These are phyloP conservation scores for Amphiprion percula DNA, from an alignment of 2,113 vertebrate species.

Conservation along the genomic window DNA sequence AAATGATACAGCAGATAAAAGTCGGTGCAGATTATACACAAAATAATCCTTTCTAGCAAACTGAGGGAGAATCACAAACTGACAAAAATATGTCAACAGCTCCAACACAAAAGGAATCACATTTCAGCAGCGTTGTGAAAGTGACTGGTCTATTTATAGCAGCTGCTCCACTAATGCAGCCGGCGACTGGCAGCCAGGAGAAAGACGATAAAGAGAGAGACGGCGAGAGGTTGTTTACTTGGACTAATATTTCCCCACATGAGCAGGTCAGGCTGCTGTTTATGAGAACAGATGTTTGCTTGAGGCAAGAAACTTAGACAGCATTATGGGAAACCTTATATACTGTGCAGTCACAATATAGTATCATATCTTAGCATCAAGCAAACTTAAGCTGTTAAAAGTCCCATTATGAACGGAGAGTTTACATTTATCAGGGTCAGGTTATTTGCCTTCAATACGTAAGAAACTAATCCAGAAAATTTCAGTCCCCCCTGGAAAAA, in stretches of 20 bases:
- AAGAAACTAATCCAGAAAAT: no score
- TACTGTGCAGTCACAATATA: no score
- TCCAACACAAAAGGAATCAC: slow-evolving; percentile 30
- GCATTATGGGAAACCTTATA: no score
- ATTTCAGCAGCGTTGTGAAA: slow-evolving; percentile 21
- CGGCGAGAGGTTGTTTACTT: slow-evolving; percentile 6
- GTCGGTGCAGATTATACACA: not conserved
- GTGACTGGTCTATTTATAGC: slow-evolving; percentile 59
- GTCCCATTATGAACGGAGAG: no score
- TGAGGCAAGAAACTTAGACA: no score
- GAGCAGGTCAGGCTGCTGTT: no score
- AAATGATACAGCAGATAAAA: not conserved
- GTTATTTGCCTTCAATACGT: no score
- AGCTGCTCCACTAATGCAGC: slow-evolving; percentile 26
- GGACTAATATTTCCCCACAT: not conserved
- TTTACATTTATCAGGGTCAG: no score
- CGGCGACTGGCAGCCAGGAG: slow-evolving; percentile 6
- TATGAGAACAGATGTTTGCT: no score
- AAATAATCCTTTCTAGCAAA: not conserved
- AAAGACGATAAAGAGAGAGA: slow-evolving; percentile 24
- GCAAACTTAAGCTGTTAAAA: no score
- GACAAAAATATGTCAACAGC: slow-evolving; percentile 23
- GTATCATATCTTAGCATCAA: no score
- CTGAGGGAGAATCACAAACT: not conserved
- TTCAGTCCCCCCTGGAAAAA: no score